Evolutionary conservation across 2,113 vertebrate genomes (phyloP), one percentile per base, ranked within the genome.

Genomic region (Apistogramma diplotaenia): DNA sequence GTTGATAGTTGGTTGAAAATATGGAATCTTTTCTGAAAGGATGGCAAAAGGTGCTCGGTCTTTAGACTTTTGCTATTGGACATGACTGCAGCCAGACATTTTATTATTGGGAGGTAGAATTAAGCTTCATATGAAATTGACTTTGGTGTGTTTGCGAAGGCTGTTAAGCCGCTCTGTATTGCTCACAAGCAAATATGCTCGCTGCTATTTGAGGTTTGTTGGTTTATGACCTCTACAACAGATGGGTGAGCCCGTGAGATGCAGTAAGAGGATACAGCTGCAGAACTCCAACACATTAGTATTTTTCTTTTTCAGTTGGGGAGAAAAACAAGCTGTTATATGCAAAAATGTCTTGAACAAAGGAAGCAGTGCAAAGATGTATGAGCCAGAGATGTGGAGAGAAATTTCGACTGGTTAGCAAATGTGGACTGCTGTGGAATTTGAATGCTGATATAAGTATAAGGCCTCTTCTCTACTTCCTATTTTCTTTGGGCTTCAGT

Each of bases 181-280:
- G 40, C 4, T 6, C n/a, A 51, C 8, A 4, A 61, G 80, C 79
- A 86, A 89, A 86, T 86, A 35, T 53, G 4, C 57, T 85, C 3
- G 0, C 21, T 33, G 40, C 76, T 72, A 13, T 76, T 76, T 15
- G 67, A 79, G 19, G 46, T 83, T 51, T 85, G 81, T 85, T 62
- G 76, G 19, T 70, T 75, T 76, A 87, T 87, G 82, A 75, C 79
- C 62, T 79, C 59, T 54, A 37, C 72, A 79, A 62, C 83, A 85
- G 85, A 83, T 74, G 83, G 65, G 54, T 49, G 13, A 55, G 40
- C 9, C 16, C 51, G 46, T 12, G 40, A 71, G 53, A 49, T 16
- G 7, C 62, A 72, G 37, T 25, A 33, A 35, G n/a, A 56, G 37
- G n/a, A 72, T 21, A 74, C 46, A 37, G 37, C 55, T 78, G 33